Evolutionary conservation across 1,140 invertebrate genomes (phyloP), one percentile per base, ranked within the genome.

Genomic region (Hycleus cichorii): DNA sequence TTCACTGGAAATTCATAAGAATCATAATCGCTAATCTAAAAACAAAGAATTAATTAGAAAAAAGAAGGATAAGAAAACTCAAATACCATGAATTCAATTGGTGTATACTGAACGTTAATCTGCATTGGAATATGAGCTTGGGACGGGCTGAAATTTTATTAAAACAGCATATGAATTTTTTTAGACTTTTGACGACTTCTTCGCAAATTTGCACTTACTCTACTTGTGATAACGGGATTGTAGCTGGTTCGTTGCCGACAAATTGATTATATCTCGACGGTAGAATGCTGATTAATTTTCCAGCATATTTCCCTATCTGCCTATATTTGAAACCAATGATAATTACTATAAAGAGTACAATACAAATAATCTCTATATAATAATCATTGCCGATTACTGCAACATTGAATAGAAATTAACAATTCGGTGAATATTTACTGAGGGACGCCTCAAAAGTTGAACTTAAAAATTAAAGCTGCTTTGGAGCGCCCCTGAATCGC

Each of bases 1-100:
- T 64, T 64, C 32, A 57, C 57, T 18, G 67, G 67, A 47, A 69
- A 53, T 57, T 69, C 67, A 25, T 54, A 69, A 11, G 57, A 39
- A 42, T 69, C 67, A 4, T 58, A 39, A 47, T 47, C 24, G 7
- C 53, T 45, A 10, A 26, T 39, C 53, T 56, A 24, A n/a, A 56
- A 48, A 9, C 18, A 38, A 39, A 24, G 24, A 9, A 39, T 42
- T 18, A 44, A 32, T 12, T 40, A 5, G 39, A 25, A 43, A 25
- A 18, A 53, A 2, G 39, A 25, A 47, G 4, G 18, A 12, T 9
- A 12, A 26, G 46, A n/a, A 47, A 62, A 24, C 62, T 64, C 7
- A 32, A 51, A 32, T 39, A 54, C 39, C 18, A 58, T 44, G 57
- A 64, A 64, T 18, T 64, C 65, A 12, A 60, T 43, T 27, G 63